A percentile compares a stretch with the other conserved stretches of the same genome.
phyloP scores from a whole-genome alignment of 2,797 vertebrate genomes.

The Brotula barbata region DNA sequence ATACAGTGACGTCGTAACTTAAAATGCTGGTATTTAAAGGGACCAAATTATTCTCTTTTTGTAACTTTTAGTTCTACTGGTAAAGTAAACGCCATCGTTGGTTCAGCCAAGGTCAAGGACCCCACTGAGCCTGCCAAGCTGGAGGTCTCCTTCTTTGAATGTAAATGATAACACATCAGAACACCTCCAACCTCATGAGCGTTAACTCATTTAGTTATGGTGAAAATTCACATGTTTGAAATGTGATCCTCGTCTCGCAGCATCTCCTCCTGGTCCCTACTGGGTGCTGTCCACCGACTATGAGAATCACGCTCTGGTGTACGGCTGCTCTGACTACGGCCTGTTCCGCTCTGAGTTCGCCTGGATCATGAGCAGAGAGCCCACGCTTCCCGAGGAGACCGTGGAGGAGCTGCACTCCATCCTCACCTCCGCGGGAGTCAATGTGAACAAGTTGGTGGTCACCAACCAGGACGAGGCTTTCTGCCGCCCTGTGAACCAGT shows the following conservation, averaged over 20 bases:
- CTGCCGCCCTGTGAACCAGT: conserved; percentile 52
- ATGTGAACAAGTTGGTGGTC: conserved; percentile 26
- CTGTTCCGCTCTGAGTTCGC: conserved; percentile 66
- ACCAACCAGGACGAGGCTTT: conserved; percentile 50
- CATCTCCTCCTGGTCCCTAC: conserved; percentile 77
- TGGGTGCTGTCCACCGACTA: conserved; percentile 85
- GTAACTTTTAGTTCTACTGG: conserved; percentile 42
- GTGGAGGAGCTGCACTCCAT: conserved; percentile 48
- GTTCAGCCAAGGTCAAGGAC: conserved; percentile 73
- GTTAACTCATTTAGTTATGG: too few relatives aligned
- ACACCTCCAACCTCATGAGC: too few relatives aligned
- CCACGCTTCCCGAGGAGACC: conserved; percentile 49
- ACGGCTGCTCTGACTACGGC: conserved; percentile 77
- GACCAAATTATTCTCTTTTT: not conserved
- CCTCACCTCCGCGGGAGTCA: conserved; percentile 38
- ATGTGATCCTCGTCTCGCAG: conserved; percentile 46
- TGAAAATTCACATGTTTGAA: conserved; percentile 1
- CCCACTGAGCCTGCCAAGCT: conserved; percentile 82
- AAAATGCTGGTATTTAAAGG: not conserved
- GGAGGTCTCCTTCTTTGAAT: conserved; percentile 78
- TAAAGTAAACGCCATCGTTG: conserved; percentile 59
- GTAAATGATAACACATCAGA: conserved; percentile 42
- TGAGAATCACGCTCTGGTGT: conserved; percentile 81
- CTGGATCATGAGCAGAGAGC: conserved; percentile 78
- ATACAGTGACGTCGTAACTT: too few relatives aligned